These are phyloP conservation scores for Temnothorax unifasciatus DNA, from an alignment of 2,888 invertebrate genomes.

Conservation along the genomic window DNA sequence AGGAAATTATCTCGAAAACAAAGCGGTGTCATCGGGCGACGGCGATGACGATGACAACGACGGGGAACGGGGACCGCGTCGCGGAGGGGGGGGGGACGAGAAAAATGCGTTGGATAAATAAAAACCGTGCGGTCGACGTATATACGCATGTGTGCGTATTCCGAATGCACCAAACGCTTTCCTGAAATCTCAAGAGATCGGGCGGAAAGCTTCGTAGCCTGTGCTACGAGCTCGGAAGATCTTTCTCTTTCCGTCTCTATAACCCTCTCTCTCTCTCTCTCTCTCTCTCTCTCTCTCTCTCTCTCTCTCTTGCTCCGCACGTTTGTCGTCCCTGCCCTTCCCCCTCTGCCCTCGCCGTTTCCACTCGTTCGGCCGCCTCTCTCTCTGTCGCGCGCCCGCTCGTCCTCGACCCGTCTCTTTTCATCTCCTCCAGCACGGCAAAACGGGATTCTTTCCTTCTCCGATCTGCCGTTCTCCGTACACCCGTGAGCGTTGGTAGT, in stretches of 20 bases:
- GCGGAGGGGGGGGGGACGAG: neutral
- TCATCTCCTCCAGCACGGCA: slow-evolving; percentile 74
- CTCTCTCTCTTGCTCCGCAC: slow-evolving; percentile 46
- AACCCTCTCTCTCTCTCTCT: slow-evolving; percentile 29
- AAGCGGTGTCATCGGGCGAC: neutral
- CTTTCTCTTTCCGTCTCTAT: slow-evolving; percentile 28
- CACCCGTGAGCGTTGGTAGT: slow-evolving; percentile 80
- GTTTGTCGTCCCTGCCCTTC: slow-evolving; percentile 59
- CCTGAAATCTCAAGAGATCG: slow-evolving; percentile 78
- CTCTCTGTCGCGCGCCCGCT: slow-evolving; percentile 60
- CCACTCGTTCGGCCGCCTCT: slow-evolving; percentile 50
- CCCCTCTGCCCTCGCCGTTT: slow-evolving; percentile 29
- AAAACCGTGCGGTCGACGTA: slow-evolving; percentile 31
- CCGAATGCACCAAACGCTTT: slow-evolving; percentile 71
- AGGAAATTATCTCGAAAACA: slow-evolving; percentile 41
- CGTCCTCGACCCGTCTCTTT: slow-evolving; percentile 65
- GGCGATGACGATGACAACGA: neutral
- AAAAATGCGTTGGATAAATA: slow-evolving; percentile 30
- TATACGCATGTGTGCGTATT: slow-evolving; percentile 56
- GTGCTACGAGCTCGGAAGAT: slow-evolving; percentile 70
- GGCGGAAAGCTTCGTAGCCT: slow-evolving; percentile 78
- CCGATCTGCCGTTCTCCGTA: slow-evolving; percentile 83
- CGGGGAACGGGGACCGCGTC: neutral
- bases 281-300: neutral
- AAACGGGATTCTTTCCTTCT: slow-evolving; percentile 86